A percentile compares a stretch with the other conserved stretches of the same genome.
phyloP scores from a whole-genome alignment of 2,113 vertebrate genomes.

The Chloropsis cyanopogon region DNA sequence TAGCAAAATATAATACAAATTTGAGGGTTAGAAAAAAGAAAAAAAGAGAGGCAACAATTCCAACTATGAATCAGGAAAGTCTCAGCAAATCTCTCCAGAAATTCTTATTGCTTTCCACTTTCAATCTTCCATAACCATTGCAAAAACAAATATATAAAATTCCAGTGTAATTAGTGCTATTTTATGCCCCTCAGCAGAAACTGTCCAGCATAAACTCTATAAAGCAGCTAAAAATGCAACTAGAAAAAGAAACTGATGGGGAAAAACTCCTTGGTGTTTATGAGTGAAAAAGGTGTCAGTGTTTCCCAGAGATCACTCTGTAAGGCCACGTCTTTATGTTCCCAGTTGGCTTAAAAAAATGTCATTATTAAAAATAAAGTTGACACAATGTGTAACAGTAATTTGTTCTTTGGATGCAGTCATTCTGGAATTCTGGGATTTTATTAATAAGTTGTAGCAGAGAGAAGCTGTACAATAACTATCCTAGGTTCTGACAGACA shows the following conservation, averaged over 20 bases:
- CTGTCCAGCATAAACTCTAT: background rate
- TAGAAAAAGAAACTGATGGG: background rate
- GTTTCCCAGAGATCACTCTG: accelerated
- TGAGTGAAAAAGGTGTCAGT: background rate
- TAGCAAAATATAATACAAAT: background rate
- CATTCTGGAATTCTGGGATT: background rate
- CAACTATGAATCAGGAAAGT: background rate
- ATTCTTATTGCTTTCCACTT: background rate
- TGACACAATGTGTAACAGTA: background rate
- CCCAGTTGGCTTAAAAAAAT: background rate
- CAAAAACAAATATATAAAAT: background rate
- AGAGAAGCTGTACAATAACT: background rate
- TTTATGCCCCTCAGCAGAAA: background rate
- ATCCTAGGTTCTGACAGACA: background rate
- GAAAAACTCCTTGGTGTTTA: background rate
- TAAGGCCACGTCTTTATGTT: background rate
- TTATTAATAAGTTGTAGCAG: background rate
- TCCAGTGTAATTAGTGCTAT: background rate
- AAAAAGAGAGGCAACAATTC: background rate
- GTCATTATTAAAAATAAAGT: background rate
- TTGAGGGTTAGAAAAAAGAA: background rate
- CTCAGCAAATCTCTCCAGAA: background rate
- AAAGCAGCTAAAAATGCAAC: background rate
- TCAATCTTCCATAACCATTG: background rate
- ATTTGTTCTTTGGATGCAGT: background rate